Conservation (phyloP, 2,888 invertebrate genomes). For the Andrena bucephala region DNA sequence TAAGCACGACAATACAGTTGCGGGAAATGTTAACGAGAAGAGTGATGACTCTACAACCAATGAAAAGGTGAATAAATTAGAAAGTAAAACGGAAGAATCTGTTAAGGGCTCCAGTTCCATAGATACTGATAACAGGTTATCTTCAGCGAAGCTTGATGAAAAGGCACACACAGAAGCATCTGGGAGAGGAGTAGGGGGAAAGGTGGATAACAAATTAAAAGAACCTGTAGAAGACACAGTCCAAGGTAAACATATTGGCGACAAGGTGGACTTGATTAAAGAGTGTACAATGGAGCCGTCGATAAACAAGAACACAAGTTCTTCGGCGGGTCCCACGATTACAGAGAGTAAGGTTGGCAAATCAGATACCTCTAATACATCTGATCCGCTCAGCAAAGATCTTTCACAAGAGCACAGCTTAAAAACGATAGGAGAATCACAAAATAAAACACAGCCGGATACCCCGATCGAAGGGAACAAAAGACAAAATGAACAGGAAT, state of each 20-base stretch:
- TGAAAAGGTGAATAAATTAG: background rate
- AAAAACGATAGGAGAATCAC: slow-evolving; percentile 40
- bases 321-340: background rate
- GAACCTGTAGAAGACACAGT: slow-evolving; percentile 10
- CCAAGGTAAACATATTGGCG: background rate
- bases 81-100: slow-evolving; percentile 20
- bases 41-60: background rate
- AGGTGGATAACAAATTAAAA: background rate
- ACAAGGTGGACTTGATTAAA: background rate
- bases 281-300: slow-evolving; percentile 4
- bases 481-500: slow-evolving; percentile 9
- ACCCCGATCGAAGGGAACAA: background rate
- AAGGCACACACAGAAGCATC: background rate
- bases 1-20: background rate
- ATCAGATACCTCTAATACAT: background rate
- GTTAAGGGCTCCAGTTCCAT: background rate
- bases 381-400: background rate
- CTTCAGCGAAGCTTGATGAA: slow-evolving; percentile 10
- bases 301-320: background rate
- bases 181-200: background rate
- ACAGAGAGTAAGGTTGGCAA: background rate
- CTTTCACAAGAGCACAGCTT: slow-evolving; percentile 9
- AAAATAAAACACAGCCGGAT: slow-evolving; percentile 7
- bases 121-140: slow-evolving; percentile 15
- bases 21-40: slow-evolving; percentile 13